Evolutionary conservation across 2,888 invertebrate genomes (phyloP), one percentile per base, ranked within the genome.

Genomic region (Volucella bombylans): DNA sequence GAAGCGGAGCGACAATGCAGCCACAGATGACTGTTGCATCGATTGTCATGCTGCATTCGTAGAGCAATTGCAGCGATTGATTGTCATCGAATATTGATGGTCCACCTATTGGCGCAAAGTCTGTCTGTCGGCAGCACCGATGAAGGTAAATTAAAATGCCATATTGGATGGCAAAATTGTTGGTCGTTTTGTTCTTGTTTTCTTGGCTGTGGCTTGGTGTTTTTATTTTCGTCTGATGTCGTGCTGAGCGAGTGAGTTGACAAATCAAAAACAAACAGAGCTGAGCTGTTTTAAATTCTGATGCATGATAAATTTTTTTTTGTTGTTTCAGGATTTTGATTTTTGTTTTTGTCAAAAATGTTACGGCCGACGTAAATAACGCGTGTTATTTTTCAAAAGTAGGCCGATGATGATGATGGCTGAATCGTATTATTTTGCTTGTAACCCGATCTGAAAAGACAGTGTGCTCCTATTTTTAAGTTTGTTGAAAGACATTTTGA

Each of bases 121-220:
- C 72, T 85, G 81, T 81, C 85, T 85, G 80, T 71, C 76, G 80
- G 85, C 80, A 69, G 76, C 74, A 59, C 39, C 76, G 65, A 65
- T 83, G 76, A 85, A 81, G 85, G 81, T 85, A 85, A 85, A 80
- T 85, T 85, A 85, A 85, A 85, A 85, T 85, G 85, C 85, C 74
- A 79, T 83, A 83, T 79, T 61, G 69, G 79, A 83, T 54, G 69
- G 79, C 49, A 55, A 79, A 83, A 83, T 74, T 83, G 74, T 79
- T 72, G 67, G 57, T 57, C 47, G 49, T 31, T 59, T 39, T 61
- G 41, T 3, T 50, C 55, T 41, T 72, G 59, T 45, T 55, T 45
- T 50, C 50, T 15, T 31, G 52, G 18, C n/a, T 50, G 61, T 55
- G 11, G 45, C 61, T 47, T 39, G 14, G 9, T 31, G 45, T 65